Evolutionary conservation across 2,888 invertebrate species (phyloP), one percentile per base, ranked within the genome.

Genomic region (Drosophila greeni): DNA sequence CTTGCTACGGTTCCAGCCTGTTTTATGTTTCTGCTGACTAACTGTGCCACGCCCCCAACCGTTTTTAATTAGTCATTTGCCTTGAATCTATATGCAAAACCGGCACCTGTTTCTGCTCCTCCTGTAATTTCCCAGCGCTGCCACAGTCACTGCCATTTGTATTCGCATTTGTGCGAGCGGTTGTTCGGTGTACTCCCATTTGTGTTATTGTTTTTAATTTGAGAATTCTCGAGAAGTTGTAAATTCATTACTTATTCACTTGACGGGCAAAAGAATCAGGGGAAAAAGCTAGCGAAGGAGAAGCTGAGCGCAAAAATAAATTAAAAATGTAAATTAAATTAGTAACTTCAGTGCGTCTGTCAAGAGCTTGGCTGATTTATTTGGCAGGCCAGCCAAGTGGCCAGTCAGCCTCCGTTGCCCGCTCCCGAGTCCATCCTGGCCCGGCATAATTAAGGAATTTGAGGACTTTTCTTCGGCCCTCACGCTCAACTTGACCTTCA

Each of bases 311-410:
- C 47, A 57, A 66, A 86, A 85, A 81, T 75, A 84, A 79, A 86
- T 85, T 85, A 83, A 86, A 81, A 85, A 86, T 85, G 84, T 81
- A 86, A 86, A 86, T 85, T 85, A 83, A 85, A 86, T 85, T 82
- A 85, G 82, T 76, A 79, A 85, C 79, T 86, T 79, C 70, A 75
- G 82, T 84, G 74, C 83, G 77, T 79, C 75, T 82, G 85, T 79
- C 84, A 81, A 74, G 84, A 73, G 83, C 72, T 66, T 18, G 71
- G 74, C 76, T 83, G 85, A 85, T 85, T 85, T 85, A 85, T 86
- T 84, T 77, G 83, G 84, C 62, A 76, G 66, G 34, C 59, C 51
- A 40, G 43, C 49, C 48, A 51, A 66, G 42, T 52, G 56, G 47
- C 48, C 51, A 55, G 52, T 39, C 75, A 56, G 34, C 43, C 39